Evolutionary conservation across 1,140 invertebrate species (phyloP).

Genomic region (Pemphigus obesinymphae): DNA sequence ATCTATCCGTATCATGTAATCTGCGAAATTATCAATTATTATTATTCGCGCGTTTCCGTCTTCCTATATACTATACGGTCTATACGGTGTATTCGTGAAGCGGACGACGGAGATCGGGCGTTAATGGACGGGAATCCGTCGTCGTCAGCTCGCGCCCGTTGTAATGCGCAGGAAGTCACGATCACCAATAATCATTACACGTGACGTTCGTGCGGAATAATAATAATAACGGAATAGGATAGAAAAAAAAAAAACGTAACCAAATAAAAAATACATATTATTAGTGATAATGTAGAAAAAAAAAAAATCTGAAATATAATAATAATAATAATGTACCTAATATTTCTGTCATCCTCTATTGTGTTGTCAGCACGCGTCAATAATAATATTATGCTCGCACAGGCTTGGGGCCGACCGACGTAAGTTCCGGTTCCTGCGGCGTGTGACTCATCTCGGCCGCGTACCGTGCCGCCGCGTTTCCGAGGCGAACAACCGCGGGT

Average conservation of each 20-base stretch:
- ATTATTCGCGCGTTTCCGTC: too few species aligned
- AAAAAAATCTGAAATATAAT: not conserved
- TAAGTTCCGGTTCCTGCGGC: slow-evolving; percentile 20
- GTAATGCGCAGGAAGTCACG: slow-evolving; percentile 28
- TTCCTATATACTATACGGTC: too few species aligned
- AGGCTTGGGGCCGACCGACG: not conserved
- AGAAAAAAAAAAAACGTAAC: not conserved
- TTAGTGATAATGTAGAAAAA: not conserved
- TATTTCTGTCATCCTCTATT: not conserved
- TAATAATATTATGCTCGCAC: not conserved
- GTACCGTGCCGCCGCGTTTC: too few species aligned
- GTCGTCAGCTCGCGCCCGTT: not conserved
- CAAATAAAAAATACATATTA: too few species aligned
- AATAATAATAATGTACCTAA: not conserved
- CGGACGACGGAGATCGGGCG: not conserved
- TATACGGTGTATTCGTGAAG: too few species aligned
- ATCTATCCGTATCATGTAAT: too few species aligned
- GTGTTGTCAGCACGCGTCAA: not conserved
- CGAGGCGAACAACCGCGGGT: slow-evolving; percentile 17
- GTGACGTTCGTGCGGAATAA: slow-evolving; percentile 30
- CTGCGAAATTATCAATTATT: too few species aligned
- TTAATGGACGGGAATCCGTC: slow-evolving; percentile 17
- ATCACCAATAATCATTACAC: slow-evolving; percentile 19
- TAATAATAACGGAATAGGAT: too few species aligned
- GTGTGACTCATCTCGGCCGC: slow-evolving; percentile 12